Base-by-base conservation (phyloP, 2,888 invertebrate species). In the Dinocampus coccinellae region DNA sequence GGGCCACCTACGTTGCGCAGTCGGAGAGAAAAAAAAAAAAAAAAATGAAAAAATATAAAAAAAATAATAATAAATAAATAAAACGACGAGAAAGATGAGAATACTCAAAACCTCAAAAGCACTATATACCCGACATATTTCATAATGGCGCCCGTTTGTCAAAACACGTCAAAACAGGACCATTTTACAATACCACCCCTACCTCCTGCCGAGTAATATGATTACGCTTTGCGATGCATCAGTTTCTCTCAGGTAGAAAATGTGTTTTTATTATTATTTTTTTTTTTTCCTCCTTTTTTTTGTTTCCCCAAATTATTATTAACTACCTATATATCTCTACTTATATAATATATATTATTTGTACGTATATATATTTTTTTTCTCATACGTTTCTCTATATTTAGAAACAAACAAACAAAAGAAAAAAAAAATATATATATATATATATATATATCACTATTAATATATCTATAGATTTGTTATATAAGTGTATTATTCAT, bases 91-190 rank as follows among this genome's bases (percentile, higher is more conserved):
- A 73, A 78, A 76, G 71, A 65, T 47, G 75, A 75, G 53, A 47
- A 57, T 53, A 47, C 47, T 67, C 34, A 29, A 65, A 65, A 65
- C 58, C 58, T 58, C 58, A 58, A 58, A 58, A 58, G 58, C 58
- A 16, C 62, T 36, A 69, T 58, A 29, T 29, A 53, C 62, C 53
- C 39, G 58, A 53, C 53, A 62, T 62, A 53, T 63, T 69, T 55
- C 80, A 83, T 85, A 86, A 87, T 87, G 83, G 85, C 84, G 84
- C 80, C 82, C 84, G 85, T 86, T 87, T 86, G 86, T 87, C 86
- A 86, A 86, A 86, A 86, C 86, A 86, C 83, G 85, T 86, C 86
- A 86, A 85, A 86, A 87, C 85, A 87, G 62, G 63, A 57, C 80
- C 78, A 83, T 36, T 57, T 58, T 57, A 58, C 69, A 58, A 58